Evolutionary conservation across 2,113 vertebrate genomes (phyloP).

Genomic region (Himantopus leucocephalus): DNA sequence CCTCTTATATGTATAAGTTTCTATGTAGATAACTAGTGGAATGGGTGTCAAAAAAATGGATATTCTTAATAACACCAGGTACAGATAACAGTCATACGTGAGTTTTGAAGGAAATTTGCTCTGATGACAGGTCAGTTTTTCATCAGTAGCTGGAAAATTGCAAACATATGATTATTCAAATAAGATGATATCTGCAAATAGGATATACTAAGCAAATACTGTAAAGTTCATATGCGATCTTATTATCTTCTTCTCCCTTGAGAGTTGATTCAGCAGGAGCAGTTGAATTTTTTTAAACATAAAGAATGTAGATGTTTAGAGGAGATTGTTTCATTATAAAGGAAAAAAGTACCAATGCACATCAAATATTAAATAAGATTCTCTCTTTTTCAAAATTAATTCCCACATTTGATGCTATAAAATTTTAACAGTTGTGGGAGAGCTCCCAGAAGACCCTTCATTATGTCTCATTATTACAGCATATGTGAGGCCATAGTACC

Average conservation of each 20-base stretch:
- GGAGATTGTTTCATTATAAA: background rate
- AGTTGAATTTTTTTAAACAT: background rate
- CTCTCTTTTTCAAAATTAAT: constrained; percentile 27
- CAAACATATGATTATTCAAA: constrained; percentile 51
- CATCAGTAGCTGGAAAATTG: constrained; percentile 21
- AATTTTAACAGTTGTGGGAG: background rate
- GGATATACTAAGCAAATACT: constrained; percentile 7
- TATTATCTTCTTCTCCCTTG: background rate
- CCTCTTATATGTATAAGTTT: background rate
- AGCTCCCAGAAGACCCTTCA: constrained; percentile 38
- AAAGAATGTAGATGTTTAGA: background rate
- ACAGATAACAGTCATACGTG: background rate
- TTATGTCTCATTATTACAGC: constrained; percentile 37
- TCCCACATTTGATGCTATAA: background rate
- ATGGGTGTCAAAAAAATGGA: background rate
- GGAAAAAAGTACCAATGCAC: background rate
- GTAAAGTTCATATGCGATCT: background rate
- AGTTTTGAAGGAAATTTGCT: constrained; percentile 15
- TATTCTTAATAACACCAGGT: background rate
- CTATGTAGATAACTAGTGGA: background rate
- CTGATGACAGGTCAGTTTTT: constrained; percentile 43
- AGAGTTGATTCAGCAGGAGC: background rate
- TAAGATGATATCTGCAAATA: constrained; percentile 29
- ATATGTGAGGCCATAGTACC: constrained; percentile 20
- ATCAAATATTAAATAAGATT: constrained; percentile 43